These are phyloP conservation scores for Stegophylla sp. DNA, from an alignment of 2,888 invertebrate species.

Conservation along the genomic window DNA sequence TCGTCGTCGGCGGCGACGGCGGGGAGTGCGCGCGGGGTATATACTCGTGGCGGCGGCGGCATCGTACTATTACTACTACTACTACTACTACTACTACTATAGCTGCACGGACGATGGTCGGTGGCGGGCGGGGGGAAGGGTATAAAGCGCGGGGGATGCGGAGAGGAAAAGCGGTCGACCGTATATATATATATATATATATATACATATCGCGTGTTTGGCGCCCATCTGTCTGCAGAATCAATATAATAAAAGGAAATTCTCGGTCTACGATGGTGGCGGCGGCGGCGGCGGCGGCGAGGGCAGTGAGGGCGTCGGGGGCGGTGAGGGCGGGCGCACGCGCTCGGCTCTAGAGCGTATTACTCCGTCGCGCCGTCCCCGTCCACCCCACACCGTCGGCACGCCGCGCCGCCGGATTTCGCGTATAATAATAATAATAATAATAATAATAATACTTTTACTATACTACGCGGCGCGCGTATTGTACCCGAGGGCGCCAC, in stretches of 20 bases:
- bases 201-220: not conserved
- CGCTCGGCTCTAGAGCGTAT: constrained; percentile 27
- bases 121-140: too few species aligned
- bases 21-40: not conserved
- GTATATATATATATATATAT: not conserved
- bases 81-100: too few species aligned
- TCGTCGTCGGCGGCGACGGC: not conserved
- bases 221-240: constrained; percentile 58
- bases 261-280: constrained; percentile 14
- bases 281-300: not conserved
- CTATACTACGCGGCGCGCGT: constrained; percentile 21
- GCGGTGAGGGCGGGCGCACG: constrained; percentile 24
- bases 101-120: too few species aligned
- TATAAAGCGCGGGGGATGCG: too few species aligned
- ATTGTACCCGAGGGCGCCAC: not conserved
- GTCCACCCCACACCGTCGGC: not conserved
- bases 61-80: too few species aligned
- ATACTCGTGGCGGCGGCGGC: not conserved
- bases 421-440: too few species aligned
- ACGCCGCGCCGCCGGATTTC: constrained; percentile 28
- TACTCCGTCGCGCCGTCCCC: constrained; percentile 25
- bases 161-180: too few species aligned
- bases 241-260: constrained; percentile 57
- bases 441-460: constrained; percentile 54
- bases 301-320: not conserved